These are phyloP conservation scores for Andrena haemorrhoa DNA, from an alignment of 2,888 invertebrate genomes.

Conservation along the genomic window DNA sequence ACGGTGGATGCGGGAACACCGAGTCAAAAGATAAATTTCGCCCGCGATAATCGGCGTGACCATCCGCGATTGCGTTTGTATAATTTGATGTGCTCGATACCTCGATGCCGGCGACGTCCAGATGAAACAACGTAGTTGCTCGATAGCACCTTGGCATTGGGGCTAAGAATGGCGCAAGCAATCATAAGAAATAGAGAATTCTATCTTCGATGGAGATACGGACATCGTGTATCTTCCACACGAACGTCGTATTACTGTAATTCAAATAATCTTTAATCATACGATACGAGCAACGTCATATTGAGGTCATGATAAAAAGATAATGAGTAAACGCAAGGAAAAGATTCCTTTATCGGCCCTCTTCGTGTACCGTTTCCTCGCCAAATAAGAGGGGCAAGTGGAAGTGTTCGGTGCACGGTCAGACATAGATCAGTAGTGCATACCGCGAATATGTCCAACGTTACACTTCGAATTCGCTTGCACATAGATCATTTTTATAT, in stretches of 20 bases:
- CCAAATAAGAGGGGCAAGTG: no score
- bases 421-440: no score
- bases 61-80: constrained; percentile 23
- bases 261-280: no score
- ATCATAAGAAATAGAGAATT: not conserved
- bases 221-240: not conserved
- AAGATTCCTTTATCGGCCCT: no score
- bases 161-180: not conserved
- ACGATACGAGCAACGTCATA: no score
- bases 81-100: constrained; percentile 39
- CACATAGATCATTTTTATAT: no score
- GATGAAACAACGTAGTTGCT: constrained; percentile 20
- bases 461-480: no score
- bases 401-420: no score
- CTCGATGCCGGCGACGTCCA: not conserved
- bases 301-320: no score
- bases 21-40: constrained; percentile 46
- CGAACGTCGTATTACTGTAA: not conserved
- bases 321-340: no score
- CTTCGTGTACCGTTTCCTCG: no score
- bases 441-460: no score
- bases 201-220: not conserved
- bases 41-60: constrained; percentile 51
- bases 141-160: not conserved
- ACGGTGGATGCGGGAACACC: constrained; percentile 37